A percentile compares a stretch with the other conserved stretches of the same genome.
These are phyloP conservation scores for Ephydatia muelleri DNA, from an alignment of 37 sponge, comb jelly and placozoan genomes.

Conservation along the genomic window DNA sequence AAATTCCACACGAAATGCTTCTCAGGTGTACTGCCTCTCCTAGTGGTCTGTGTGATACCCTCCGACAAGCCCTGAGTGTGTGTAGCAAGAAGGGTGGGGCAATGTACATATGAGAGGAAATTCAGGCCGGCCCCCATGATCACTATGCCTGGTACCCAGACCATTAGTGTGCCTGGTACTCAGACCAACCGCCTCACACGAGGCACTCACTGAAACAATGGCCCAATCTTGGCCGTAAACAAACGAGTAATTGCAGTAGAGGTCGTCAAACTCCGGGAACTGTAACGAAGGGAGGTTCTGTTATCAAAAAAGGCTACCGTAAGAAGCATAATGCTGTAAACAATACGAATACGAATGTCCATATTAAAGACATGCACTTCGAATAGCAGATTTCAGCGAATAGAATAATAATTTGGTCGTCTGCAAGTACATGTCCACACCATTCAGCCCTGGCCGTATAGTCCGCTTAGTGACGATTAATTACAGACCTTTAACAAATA, in stretches of 20 bases:
- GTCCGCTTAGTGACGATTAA: background rate
- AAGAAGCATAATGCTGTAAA: too few species aligned
- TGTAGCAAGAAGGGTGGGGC: background rate
- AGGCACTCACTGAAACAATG: conserved; percentile 74
- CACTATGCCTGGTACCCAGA: background rate
- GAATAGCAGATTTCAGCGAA: too few species aligned
- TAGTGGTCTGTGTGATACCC: conserved; percentile 96
- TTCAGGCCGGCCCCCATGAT: background rate
- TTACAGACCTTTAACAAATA: background rate
- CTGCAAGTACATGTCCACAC: background rate
- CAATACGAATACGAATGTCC: too few species aligned
- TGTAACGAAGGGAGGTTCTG: conserved; percentile 13
- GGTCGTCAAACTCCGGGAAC: conserved; percentile 89
- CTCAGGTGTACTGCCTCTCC: conserved; percentile 67
- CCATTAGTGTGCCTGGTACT: background rate
- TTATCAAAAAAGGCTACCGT: background rate
- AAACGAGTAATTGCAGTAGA: conserved; percentile 93
- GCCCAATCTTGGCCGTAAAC: conserved; percentile 96
- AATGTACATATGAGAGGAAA: background rate
- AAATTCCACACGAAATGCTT: conserved; percentile 97
- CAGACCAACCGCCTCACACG: background rate
- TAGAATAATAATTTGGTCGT: too few species aligned
- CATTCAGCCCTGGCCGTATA: background rate
- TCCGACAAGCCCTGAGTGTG: conserved; percentile 81
- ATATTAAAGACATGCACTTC: too few species aligned